phyloP scores from a whole-genome alignment of 2,797 vertebrate genomes.

The Alcedo atthis region DNA sequence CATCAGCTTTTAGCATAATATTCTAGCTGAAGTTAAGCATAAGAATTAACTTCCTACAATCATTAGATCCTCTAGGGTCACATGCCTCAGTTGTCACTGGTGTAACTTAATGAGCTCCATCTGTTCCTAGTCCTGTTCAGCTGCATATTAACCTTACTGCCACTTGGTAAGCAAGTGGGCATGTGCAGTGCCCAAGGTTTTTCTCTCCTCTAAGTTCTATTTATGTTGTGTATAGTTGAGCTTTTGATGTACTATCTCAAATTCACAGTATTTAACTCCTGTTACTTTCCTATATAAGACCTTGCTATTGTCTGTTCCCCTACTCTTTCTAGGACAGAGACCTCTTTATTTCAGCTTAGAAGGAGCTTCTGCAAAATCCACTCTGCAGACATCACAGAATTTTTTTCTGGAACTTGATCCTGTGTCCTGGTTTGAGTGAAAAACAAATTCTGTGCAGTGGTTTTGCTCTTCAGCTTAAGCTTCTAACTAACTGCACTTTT shows the following conservation, averaged over 20 bases:
- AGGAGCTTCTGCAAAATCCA: background rate
- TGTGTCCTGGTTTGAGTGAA: too few species aligned
- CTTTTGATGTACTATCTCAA: background rate
- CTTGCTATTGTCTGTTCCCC: background rate
- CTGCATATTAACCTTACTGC: background rate
- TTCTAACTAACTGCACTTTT: too few species aligned
- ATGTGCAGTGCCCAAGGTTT: background rate
- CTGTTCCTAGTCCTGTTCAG: background rate
- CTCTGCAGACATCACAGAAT: background rate
- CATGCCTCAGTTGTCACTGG: background rate
- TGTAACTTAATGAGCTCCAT: background rate
- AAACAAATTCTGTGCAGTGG: too few species aligned
- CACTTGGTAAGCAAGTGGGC: background rate
- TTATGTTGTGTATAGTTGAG: background rate
- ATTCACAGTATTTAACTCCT: background rate
- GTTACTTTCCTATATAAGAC: background rate
- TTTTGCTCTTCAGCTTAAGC: too few species aligned
- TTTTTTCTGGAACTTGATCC: background rate
- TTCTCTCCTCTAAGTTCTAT: background rate
- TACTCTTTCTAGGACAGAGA: background rate
- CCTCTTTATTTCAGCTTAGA: background rate
- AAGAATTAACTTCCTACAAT: background rate
- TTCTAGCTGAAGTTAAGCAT: background rate
- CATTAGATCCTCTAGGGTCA: background rate
- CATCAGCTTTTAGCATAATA: accelerated